Percentiles rank a stretch among this genome's conserved stretches.
These are phyloP conservation scores for Machimus rusticus DNA, from an alignment of 2,888 invertebrate species.

Conservation along the genomic window DNA sequence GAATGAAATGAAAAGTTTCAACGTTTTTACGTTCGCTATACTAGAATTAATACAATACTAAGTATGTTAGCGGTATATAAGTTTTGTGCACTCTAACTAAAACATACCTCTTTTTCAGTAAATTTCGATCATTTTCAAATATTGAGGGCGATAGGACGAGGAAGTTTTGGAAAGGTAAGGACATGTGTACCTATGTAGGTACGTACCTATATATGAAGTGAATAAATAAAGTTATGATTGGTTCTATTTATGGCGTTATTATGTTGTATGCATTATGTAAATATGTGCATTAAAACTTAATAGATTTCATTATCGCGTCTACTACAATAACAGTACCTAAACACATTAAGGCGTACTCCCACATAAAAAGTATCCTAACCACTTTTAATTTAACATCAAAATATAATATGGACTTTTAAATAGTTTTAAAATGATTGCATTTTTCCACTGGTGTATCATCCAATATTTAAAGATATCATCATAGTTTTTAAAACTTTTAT, in stretches of 20 bases:
- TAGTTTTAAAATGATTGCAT: no score
- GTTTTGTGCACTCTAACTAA: background rate
- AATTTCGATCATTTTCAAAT: slow-evolving; percentile 88
- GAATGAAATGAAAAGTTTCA: background rate
- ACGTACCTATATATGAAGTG: no score
- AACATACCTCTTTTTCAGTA: slow-evolving; percentile 66
- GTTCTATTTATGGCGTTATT: background rate
- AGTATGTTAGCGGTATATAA: background rate
- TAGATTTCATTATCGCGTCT: no score
- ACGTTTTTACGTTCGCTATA: no score
- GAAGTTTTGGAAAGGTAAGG: slow-evolving; percentile 86
- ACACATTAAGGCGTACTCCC: no score
- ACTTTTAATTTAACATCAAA: background rate
- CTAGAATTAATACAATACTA: background rate
- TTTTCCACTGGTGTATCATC: no score
- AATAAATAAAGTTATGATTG: background rate
- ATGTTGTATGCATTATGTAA: background rate
- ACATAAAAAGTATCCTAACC: background rate
- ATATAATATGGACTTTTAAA: no score
- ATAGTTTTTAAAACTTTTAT: no score
- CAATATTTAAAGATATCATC: no score
- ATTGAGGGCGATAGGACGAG: slow-evolving; percentile 83
- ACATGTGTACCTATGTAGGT: background rate
- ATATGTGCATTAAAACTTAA: no score
- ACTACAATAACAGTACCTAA: background rate